Percentiles rank a stretch among this genome's conserved stretches.
These are phyloP conservation scores for Euplagia quadripunctaria DNA, from an alignment of 2,888 invertebrate species.

Conservation along the genomic window DNA sequence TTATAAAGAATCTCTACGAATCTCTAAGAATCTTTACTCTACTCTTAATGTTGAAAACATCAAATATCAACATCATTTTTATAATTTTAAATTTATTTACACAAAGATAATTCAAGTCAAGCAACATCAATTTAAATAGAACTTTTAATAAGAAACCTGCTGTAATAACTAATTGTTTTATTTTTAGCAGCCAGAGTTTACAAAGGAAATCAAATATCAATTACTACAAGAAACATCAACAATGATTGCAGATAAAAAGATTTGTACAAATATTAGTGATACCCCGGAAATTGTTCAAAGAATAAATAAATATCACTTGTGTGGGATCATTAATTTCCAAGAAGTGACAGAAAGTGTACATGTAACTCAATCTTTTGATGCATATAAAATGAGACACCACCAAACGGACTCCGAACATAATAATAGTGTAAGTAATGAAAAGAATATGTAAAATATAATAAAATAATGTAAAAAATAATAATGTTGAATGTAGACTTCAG, in stretches of 20 bases:
- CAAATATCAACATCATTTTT: no score
- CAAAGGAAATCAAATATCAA: neutral
- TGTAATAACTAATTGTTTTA: no score
- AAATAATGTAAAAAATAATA: no score
- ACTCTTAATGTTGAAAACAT: no score
- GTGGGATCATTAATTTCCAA: neutral
- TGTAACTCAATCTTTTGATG: neutral
- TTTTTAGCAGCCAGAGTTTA: neutral
- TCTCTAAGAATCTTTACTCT: no score
- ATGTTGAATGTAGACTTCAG: no score
- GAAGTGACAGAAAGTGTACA: neutral
- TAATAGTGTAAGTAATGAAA: neutral
- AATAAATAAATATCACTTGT: slow-evolving; percentile 5
- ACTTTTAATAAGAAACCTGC: no score
- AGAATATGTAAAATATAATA: no score
- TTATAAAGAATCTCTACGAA: no score
- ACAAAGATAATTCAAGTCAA: no score
- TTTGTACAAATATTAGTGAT: neutral
- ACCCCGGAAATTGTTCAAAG: neutral
- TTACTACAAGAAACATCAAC: slow-evolving; percentile 3
- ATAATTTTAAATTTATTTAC: no score
- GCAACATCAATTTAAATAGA: no score
- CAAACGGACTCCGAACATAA: neutral
- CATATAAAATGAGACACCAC: neutral
- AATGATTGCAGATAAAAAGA: slow-evolving; percentile 5